These are phyloP conservation scores for Nematostella vectensis DNA, from an alignment of 92 coral and sea anemone genomes.

Conservation along the genomic window DNA sequence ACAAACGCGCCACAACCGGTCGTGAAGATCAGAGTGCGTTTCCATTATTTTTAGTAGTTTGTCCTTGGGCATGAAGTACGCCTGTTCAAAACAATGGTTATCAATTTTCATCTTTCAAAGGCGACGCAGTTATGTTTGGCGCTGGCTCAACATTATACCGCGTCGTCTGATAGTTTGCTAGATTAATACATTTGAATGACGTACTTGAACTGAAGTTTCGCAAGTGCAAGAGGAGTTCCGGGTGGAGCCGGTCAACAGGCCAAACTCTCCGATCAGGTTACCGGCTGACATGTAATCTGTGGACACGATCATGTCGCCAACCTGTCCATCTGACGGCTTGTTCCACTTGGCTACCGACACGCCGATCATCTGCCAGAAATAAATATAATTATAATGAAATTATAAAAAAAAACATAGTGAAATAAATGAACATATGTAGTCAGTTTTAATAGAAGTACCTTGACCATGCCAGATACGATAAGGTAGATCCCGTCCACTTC, in stretches of 20 bases:
- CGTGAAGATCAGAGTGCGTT: constrained; percentile 46
- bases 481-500: constrained; percentile 81
- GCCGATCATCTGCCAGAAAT: constrained; percentile 75
- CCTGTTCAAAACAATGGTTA: too few relatives aligned
- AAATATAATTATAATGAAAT: too few relatives aligned
- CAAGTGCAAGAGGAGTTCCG: constrained; percentile 89
- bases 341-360: constrained; percentile 69
- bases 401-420: background rate
- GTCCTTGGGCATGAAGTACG: constrained; percentile 61
- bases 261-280: constrained; percentile 82
- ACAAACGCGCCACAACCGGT: constrained; percentile 83
- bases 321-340: constrained; percentile 17
- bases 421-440: background rate
- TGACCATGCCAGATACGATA: constrained; percentile 85
- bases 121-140: background rate
- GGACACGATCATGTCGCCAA: constrained; percentile 81
- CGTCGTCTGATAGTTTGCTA: too few relatives aligned
- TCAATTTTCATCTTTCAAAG: background rate
- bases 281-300: constrained; percentile 94
- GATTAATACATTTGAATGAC: too few relatives aligned
- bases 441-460: too few relatives aligned
- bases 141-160: too few relatives aligned
- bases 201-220: constrained; percentile 94
- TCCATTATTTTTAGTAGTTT: constrained; percentile 55
- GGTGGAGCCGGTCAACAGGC: constrained; percentile 63